Percentiles rank a stretch among this genome's conserved stretches.
Evolutionary conservation across 2,113 vertebrate species (phyloP).

Genomic region (Myxocyprinus asiaticus): DNA sequence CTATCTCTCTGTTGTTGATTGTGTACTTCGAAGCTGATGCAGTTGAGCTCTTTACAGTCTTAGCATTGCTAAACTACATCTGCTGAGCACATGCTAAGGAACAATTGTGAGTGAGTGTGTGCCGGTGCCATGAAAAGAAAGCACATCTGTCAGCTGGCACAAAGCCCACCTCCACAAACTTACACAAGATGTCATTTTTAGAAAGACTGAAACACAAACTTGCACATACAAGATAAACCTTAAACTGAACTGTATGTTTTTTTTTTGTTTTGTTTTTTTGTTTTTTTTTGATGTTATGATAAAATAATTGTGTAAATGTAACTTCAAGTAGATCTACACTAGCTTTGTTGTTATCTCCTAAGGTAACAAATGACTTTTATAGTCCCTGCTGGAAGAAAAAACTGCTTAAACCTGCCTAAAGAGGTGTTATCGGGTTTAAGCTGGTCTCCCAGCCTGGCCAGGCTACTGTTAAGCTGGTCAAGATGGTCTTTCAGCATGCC

Average conservation of each 20-base stretch:
- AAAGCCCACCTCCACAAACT: slow-evolving; percentile 9
- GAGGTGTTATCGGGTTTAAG: too few species aligned
- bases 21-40: neutral
- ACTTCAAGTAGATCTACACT: neutral
- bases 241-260: neutral
- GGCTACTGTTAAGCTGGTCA: too few species aligned
- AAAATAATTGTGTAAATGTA: neutral
- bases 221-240: neutral
- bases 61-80: slow-evolving; percentile 47
- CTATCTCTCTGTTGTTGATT: neutral
- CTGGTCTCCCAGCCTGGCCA: too few species aligned
- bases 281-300: too few species aligned
- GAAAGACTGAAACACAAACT: neutral
- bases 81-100: slow-evolving; percentile 32
- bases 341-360: too few species aligned
- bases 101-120: neutral
- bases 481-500: too few species aligned
- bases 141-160: slow-evolving; percentile 36
- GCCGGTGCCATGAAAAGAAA: slow-evolving; percentile 23
- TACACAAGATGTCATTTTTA: slow-evolving; percentile 12
- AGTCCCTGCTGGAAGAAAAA: too few species aligned
- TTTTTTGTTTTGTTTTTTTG: neutral
- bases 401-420: too few species aligned
- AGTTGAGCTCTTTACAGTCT: neutral
- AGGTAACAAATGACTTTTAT: too few species aligned